Percentiles rank a stretch among this genome's conserved stretches.
Evolutionary conservation across 1,140 invertebrate genomes (phyloP).

Genomic region (Drosophila bipectinata): DNA sequence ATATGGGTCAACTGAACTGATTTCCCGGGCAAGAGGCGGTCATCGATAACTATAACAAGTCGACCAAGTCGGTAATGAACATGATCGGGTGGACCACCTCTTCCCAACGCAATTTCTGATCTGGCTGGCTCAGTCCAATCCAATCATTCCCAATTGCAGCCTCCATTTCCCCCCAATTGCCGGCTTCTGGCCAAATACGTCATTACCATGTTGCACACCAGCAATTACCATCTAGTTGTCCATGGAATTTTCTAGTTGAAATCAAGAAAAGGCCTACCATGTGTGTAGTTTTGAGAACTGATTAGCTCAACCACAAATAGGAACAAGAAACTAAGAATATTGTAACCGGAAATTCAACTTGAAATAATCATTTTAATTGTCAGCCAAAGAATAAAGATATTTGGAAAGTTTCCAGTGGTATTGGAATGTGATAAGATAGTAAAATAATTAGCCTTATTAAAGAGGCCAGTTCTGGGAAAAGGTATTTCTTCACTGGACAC

Average conservation of each 20-base stretch:
- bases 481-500: no score
- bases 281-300: conserved; percentile 23
- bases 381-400: no score
- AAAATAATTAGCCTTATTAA: not conserved
- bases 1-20: conserved; percentile 25
- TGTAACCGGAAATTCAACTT: not conserved
- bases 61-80: conserved; percentile 11
- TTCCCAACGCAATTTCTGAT: conserved; percentile 2
- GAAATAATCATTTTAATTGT: no score
- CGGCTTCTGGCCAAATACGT: conserved; percentile 20
- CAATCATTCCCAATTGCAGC: conserved; percentile 44
- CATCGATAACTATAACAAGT: conserved; percentile 17
- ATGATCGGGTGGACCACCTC: conserved; percentile 22
- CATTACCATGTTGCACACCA: conserved; percentile 50
- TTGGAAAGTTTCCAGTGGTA: no score
- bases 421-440: no score
- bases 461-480: no score
- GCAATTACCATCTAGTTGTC: conserved; percentile 50
- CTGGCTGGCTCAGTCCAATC: conserved; percentile 14
- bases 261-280: conserved; percentile 20
- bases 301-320: conserved; percentile 18
- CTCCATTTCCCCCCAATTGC: conserved; percentile 25
- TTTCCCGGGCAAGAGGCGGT: not conserved
- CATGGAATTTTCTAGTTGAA: conserved; percentile 22
- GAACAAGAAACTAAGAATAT: not conserved